These are phyloP conservation scores for Agonopterix heracliana DNA, from an alignment of 2,888 invertebrate genomes.

Conservation along the genomic window DNA sequence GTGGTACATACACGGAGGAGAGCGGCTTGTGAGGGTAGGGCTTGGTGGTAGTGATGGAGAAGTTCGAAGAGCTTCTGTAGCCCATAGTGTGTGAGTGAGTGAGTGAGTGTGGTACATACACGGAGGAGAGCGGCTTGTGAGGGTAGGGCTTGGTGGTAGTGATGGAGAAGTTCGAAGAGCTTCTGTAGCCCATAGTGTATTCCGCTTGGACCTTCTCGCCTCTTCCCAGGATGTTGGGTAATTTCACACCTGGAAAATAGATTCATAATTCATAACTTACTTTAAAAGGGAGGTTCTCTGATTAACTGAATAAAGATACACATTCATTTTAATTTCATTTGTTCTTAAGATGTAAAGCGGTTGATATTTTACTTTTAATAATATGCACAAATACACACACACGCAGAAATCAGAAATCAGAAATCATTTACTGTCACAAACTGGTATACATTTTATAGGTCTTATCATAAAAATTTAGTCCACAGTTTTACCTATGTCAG, in stretches of 20 bases:
- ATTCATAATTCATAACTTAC: background rate
- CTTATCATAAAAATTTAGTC: too few species aligned
- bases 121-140: conserved; percentile 78
- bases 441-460: too few species aligned
- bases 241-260: conserved; percentile 71
- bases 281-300: too few species aligned
- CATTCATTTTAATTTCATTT: too few species aligned
- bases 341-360: too few species aligned
- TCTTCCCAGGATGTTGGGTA: conserved; percentile 91
- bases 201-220: conserved; percentile 90
- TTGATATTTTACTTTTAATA: too few species aligned
- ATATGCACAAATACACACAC: too few species aligned
- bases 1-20: conserved; percentile 78
- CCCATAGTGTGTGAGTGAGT: conserved; percentile 82
- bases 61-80: conserved; percentile 86
- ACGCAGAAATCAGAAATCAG: too few species aligned
- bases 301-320: too few species aligned
- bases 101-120: conserved; percentile 67
- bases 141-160: conserved; percentile 90
- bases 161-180: conserved; percentile 87
- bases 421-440: too few species aligned
- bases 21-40: conserved; percentile 85
- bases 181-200: conserved; percentile 90
- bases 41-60: too few species aligned
- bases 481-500: too few species aligned